Percentiles rank a stretch among this genome's conserved stretches.
These are phyloP conservation scores for Bombus confusus DNA, from an alignment of 1,140 invertebrate genomes.

Conservation along the genomic window DNA sequence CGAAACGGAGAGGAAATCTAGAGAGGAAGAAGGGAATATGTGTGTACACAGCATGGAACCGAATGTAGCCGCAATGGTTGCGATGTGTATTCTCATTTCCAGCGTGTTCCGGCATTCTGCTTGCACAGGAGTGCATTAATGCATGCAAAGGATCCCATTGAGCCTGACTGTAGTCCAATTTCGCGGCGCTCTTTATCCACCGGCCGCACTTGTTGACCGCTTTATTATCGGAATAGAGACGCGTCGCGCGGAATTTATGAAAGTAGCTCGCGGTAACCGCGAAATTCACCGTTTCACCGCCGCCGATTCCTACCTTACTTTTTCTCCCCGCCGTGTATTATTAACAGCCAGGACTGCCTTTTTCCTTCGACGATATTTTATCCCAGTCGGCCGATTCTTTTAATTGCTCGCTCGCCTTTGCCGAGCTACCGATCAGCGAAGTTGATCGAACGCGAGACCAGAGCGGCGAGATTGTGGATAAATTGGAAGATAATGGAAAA, in stretches of 20 bases:
- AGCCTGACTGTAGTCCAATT: conserved; percentile 44
- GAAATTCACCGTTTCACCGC: neutral
- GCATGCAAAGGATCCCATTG: conserved; percentile 54
- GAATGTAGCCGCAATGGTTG: conserved; percentile 47
- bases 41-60: conserved; percentile 40
- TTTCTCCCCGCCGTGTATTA: no score
- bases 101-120: conserved; percentile 39
- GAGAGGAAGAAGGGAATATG: neutral
- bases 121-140: conserved; percentile 55
- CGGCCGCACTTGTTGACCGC: conserved; percentile 18
- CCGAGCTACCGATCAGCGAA: no score
- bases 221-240: conserved; percentile 32
- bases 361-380: no score
- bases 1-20: neutral
- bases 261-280: neutral
- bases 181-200: conserved; percentile 41
- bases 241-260: conserved; percentile 31
- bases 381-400: no score
- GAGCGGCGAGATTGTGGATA: no score
- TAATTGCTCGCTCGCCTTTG: neutral
- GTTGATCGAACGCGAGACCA: no score
- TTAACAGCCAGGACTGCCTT: no score
- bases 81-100: conserved; percentile 48
- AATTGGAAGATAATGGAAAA: no score
- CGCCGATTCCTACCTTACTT: no score